Percentiles rank a stretch among this genome's conserved stretches.
phyloP scores from a whole-genome alignment of 2,113 vertebrate genomes.

The Python bivittatus region DNA sequence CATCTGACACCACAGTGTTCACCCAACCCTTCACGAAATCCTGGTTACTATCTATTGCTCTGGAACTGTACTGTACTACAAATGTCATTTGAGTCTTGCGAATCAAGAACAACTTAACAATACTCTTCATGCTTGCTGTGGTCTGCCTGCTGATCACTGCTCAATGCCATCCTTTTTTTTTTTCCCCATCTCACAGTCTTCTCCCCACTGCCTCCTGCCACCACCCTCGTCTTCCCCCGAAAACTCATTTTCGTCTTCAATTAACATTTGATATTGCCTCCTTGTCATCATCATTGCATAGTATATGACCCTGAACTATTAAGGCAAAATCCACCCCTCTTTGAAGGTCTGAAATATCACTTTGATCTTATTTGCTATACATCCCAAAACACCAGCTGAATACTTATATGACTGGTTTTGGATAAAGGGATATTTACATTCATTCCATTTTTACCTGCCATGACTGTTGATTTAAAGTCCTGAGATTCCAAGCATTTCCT shows the following conservation, averaged over 20 bases:
- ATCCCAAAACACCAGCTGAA: neutral
- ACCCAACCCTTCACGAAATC: no score
- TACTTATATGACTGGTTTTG: neutral
- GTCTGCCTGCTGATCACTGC: neutral
- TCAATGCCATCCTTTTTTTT: neutral
- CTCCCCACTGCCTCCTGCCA: neutral
- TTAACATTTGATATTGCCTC: neutral
- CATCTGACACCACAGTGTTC: neutral
- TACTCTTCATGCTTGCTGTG: neutral
- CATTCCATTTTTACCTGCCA: neutral
- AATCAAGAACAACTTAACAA: no score
- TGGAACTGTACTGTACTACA: no score
- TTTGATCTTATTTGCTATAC: neutral
- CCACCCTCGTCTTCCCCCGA: neutral
- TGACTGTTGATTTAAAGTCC: neutral
- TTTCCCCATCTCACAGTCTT: neutral
- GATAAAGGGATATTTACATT: neutral
- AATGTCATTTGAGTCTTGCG: no score
- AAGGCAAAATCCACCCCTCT: neutral
- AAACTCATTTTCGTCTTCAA: neutral
- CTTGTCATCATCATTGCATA: neutral
- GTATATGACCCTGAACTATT: neutral
- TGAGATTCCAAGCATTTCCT: neutral
- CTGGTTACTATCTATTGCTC: no score
- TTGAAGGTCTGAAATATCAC: neutral